Evolutionary conservation across 1,140 invertebrate genomes (phyloP).

Genomic region (Nasonia longicornis): DNA sequence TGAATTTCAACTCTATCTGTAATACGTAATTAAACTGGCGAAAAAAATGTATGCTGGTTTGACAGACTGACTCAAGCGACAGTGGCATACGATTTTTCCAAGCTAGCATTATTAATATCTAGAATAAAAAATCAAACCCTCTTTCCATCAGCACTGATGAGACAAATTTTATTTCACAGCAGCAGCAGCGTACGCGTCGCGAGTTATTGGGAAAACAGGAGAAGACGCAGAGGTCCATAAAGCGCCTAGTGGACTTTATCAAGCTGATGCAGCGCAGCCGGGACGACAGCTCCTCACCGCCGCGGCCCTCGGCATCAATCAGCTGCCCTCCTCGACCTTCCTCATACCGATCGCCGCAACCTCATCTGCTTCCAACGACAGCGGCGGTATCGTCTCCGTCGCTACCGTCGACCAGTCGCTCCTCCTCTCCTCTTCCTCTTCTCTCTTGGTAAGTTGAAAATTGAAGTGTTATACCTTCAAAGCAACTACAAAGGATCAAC

Average conservation of each 20-base stretch:
- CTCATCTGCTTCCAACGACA: slow-evolving; percentile 24
- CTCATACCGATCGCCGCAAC: slow-evolving; percentile 62
- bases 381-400: slow-evolving; percentile 18
- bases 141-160: neutral
- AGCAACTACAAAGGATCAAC: no score
- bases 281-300: slow-evolving; percentile 51
- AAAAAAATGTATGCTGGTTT: neutral
- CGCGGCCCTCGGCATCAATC: slow-evolving; percentile 55
- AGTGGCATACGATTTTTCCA: neutral
- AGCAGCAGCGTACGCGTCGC: slow-evolving; percentile 63
- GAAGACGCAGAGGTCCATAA: slow-evolving; percentile 66
- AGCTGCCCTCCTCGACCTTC: slow-evolving; percentile 64
- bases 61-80: neutral
- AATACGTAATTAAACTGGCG: neutral
- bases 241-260: slow-evolving; percentile 66
- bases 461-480: neutral
- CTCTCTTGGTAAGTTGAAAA: neutral
- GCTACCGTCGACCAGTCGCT: slow-evolving; percentile 19
- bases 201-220: slow-evolving; percentile 65
- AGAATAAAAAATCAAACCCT: neutral
- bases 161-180: slow-evolving; percentile 49
- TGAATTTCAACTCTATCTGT: neutral
- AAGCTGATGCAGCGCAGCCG: slow-evolving; percentile 61
- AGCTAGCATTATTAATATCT: neutral
- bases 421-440: slow-evolving; percentile 4